Conservation (phyloP, 2,888 invertebrate species). For the Idaea biselata region DNA sequence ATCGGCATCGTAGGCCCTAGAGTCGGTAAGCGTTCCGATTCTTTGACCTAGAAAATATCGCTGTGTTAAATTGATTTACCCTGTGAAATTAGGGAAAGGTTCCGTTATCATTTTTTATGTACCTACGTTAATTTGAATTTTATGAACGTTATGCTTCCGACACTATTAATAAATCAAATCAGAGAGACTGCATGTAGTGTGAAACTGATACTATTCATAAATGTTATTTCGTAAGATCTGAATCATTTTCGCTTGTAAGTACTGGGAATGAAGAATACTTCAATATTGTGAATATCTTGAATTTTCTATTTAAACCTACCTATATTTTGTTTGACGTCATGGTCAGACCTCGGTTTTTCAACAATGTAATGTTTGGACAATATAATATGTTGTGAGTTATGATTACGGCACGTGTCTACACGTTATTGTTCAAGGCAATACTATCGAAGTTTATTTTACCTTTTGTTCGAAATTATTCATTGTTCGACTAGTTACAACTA, state of each 20-base stretch:
- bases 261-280: neutral
- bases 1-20: neutral
- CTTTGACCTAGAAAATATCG: neutral
- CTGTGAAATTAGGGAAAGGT: neutral
- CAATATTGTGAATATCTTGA: neutral
- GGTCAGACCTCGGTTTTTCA: constrained; percentile 16
- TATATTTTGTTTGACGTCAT: neutral
- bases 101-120: neutral
- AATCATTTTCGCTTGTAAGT: too few relatives aligned
- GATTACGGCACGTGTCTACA: constrained; percentile 19
- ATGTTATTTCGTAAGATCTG: neutral
- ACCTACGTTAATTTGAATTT: neutral
- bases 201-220: neutral
- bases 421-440: constrained; percentile 17
- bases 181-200: neutral
- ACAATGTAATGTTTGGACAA: constrained; percentile 10
- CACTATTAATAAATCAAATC: neutral
- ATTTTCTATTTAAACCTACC: neutral
- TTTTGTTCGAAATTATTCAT: constrained; percentile 6
- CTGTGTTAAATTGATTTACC: neutral
- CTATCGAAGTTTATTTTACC: constrained; percentile 4
- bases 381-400: constrained; percentile 16
- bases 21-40: neutral
- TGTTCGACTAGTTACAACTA: neutral
- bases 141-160: neutral